Conservation (phyloP, 2,888 invertebrate genomes). For the Acleris cristana region DNA sequence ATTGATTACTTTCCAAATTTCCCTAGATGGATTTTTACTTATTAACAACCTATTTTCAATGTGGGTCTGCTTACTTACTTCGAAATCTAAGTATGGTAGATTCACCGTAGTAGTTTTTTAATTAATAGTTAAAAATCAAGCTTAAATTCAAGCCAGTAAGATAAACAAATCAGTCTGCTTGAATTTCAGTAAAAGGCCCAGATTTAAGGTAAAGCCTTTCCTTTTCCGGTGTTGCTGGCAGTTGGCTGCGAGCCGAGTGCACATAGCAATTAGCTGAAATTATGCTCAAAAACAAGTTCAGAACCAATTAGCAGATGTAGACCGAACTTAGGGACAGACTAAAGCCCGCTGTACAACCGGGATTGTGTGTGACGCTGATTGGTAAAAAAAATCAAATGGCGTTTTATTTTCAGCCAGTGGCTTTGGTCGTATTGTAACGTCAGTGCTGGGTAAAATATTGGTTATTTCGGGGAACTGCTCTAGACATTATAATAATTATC, state of each 20-base stretch:
- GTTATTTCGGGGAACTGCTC: no score
- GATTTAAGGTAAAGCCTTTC: constrained; percentile 59
- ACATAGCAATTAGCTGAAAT: constrained; percentile 79
- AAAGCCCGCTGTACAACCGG: constrained; percentile 56
- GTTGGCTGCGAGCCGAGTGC: constrained; percentile 70
- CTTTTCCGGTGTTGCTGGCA: constrained; percentile 58
- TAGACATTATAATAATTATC: no score
- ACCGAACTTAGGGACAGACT: constrained; percentile 65
- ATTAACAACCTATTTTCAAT: no score
- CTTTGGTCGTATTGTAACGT: background rate
- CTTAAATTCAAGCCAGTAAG: no score
- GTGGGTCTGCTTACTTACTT: no score
- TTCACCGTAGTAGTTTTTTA: no score
- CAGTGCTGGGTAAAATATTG: background rate
- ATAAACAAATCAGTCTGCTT: constrained; percentile 52
- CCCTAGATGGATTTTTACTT: no score
- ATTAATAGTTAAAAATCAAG: no score
- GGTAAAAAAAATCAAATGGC: constrained; percentile 39
- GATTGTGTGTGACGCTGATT: constrained; percentile 55
- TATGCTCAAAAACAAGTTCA: constrained; percentile 79
- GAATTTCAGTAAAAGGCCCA: constrained; percentile 51
- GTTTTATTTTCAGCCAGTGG: constrained; percentile 21
- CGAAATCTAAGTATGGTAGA: no score
- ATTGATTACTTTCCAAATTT: no score
- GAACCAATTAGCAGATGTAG: constrained; percentile 80